Base-by-base conservation (phyloP, 2,888 invertebrate genomes). In the Galeopsomyia nigrocyanea region DNA sequence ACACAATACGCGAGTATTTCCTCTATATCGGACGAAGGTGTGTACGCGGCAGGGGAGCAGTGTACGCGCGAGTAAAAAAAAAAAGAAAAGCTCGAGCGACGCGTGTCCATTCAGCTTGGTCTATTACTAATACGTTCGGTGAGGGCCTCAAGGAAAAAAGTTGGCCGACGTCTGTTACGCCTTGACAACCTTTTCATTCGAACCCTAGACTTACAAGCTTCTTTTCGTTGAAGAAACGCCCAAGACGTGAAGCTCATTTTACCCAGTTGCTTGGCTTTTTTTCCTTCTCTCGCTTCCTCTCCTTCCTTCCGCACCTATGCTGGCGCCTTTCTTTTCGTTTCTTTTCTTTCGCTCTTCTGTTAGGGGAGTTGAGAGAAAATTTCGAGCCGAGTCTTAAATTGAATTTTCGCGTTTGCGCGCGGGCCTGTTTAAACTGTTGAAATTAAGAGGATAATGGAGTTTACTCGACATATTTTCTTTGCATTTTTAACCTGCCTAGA, bases 381-480 rank as follows among this genome's bases (percentile, higher is more conserved):
- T 53, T 46, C 39, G 55, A 47, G 39, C 21, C 26, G 16, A 26
- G 26, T 55, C 61, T 61, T 61, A 61, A 61, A 68, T 68, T 68
- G 68, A 61, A 68, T 61, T 68, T 53, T 68, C 47, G 19, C 39
- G 22, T 61, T 49, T 53, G 22, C 39, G 26, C 26, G 26, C 17
- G 68, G 57, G 68, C 51, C 51, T 61, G 53, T 61, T 68, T 68
- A 68, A 68, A 61, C 68, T 60, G 47, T 55, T 61, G 61, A 68
- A 68, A 61, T 68, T 68, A 68, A 61, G 61, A 68, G 19, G 46
- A 61, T 61, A 68, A 68, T 61, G 26, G 55, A 22, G 53, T 55
- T 56, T 55, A 67, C 19, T 55, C 55, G 47, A 39, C 39, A 39
- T 39, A 39, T 39, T 39, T 39, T 39, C 39, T 39, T 39, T 39